These are phyloP conservation scores for Clusia tigrina DNA, from an alignment of 2,888 invertebrate species.

Conservation along the genomic window DNA sequence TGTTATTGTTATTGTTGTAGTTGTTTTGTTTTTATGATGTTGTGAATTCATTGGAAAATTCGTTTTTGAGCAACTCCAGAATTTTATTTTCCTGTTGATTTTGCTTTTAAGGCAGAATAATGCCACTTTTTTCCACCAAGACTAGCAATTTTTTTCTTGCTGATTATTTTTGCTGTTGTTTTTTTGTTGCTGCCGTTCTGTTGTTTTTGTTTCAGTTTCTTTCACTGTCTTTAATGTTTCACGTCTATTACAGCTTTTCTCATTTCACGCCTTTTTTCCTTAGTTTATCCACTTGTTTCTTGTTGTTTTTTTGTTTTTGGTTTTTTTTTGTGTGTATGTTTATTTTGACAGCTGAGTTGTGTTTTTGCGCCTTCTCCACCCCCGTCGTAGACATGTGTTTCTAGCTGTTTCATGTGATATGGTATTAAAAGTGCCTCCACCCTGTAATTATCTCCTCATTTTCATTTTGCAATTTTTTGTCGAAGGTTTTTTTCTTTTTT, in stretches of 20 bases:
- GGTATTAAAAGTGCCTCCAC: not conserved
- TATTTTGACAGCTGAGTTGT: constrained; percentile 1
- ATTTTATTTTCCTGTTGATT: no score
- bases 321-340: not conserved
- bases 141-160: not conserved
- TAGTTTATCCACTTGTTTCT: not conserved
- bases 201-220: not conserved
- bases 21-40: not conserved
- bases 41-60: constrained; percentile 6
- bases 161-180: not conserved
- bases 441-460: not conserved
- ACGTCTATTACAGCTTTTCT: not conserved
- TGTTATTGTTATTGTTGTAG: not conserved
- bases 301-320: not conserved
- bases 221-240: not conserved
- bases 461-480: not conserved
- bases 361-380: not conserved
- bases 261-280: no score
- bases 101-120: not conserved
- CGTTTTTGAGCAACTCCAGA: not conserved
- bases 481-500: not conserved
- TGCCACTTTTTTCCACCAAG: not conserved
- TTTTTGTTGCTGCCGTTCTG: not conserved
- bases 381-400: not conserved
- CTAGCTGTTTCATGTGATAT: not conserved